Conservation (phyloP, 2,888 invertebrate genomes). For the Furcula furcula region DNA sequence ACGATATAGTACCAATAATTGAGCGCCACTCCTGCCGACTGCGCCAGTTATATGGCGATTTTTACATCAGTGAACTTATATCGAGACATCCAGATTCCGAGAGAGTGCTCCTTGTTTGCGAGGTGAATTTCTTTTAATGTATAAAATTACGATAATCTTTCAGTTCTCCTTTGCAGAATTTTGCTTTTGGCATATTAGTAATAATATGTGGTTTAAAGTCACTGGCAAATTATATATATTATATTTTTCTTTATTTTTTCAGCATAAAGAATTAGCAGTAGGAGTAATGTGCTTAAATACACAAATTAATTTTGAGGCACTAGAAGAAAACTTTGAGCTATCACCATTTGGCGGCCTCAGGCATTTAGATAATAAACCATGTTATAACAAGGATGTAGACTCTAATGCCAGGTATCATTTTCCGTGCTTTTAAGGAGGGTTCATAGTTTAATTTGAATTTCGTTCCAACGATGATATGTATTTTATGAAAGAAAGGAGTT, state of each 20-base stretch:
- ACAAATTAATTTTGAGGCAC: conserved; percentile 78
- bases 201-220: too few relatives aligned
- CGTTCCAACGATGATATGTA: too few relatives aligned
- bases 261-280: conserved; percentile 76
- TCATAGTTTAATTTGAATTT: too few relatives aligned
- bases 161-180: too few relatives aligned
- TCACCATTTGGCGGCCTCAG: conserved; percentile 79
- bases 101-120: conserved; percentile 81
- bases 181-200: too few relatives aligned
- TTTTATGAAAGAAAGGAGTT: too few relatives aligned
- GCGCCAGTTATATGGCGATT: conserved; percentile 83
- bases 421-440: too few relatives aligned
- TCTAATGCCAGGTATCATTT: conserved; percentile 25
- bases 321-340: conserved; percentile 83
- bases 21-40: conserved; percentile 71
- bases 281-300: conserved; percentile 84
- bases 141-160: too few relatives aligned
- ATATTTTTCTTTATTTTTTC: conserved; percentile 7
- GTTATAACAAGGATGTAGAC: conserved; percentile 6
- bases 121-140: too few relatives aligned
- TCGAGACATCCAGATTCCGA: conserved; percentile 76
- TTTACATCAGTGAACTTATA: conserved; percentile 84
- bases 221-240: too few relatives aligned
- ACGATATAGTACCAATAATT: conserved; percentile 84
- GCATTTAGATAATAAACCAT: conserved; percentile 28